A percentile compares a stretch with the other conserved stretches of the same genome.
Conservation (phyloP, 2,888 invertebrate species). For the Gandaritis pyraliata region DNA sequence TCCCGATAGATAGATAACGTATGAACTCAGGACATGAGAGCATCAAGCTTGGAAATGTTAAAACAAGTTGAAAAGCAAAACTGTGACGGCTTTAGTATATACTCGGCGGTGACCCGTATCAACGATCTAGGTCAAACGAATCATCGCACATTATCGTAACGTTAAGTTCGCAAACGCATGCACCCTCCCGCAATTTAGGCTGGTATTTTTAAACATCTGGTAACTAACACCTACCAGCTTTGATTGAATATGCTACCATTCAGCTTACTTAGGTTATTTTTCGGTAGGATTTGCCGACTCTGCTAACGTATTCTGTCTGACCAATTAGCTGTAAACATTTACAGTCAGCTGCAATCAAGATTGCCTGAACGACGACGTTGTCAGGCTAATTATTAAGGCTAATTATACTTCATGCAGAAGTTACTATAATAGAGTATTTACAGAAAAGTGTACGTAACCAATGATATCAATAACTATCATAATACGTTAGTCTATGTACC, state of each 20-base stretch:
- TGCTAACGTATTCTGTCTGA: not conserved
- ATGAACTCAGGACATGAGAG: not conserved
- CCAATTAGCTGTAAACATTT: not conserved
- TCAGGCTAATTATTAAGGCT: not conserved
- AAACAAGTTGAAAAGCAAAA: constrained; percentile 57
- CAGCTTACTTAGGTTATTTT: not conserved
- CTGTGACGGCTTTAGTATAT: constrained; percentile 51
- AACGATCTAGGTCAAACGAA: constrained; percentile 75
- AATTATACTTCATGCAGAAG: not conserved
- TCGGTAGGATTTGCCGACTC: not conserved
- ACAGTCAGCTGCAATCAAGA: not conserved
- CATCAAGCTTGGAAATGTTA: constrained; percentile 53
- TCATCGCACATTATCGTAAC: constrained; percentile 55
- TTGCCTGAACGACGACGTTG: constrained; percentile 1
- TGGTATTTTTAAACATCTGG: constrained; percentile 1
- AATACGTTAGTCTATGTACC: too few relatives aligned
- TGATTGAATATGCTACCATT: not conserved
- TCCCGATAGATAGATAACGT: not conserved
- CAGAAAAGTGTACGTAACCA: not conserved
- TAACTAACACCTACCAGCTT: not conserved
- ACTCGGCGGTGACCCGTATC: constrained; percentile 70
- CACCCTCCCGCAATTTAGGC: constrained; percentile 18
- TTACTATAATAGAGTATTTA: too few relatives aligned
- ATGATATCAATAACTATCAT: too few relatives aligned
- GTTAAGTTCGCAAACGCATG: constrained; percentile 50